Percentiles rank a stretch among this genome's conserved stretches.
These are phyloP conservation scores for Brachionus paranguensis DNA, from an alignment of 1,140 invertebrate species.

Conservation along the genomic window DNA sequence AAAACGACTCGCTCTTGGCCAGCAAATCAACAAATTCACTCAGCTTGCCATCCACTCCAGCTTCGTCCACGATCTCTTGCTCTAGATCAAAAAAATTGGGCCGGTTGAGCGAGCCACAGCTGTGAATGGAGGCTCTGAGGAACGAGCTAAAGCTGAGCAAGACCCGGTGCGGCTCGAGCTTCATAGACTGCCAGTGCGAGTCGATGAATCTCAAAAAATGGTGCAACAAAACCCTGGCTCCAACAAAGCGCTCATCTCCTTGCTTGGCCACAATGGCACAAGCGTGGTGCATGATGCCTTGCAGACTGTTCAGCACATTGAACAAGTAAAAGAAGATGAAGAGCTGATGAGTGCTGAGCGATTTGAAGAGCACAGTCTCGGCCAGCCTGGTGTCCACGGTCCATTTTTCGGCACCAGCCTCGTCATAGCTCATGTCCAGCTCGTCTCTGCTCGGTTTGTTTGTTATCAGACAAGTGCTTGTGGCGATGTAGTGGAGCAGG, in stretches of 20 bases:
- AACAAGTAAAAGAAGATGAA: not conserved
- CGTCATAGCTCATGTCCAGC: not conserved
- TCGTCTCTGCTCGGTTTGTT: not conserved
- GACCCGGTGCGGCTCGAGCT: not conserved
- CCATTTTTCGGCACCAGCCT: not conserved
- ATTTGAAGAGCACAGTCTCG: constrained; percentile 31
- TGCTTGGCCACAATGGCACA: not conserved
- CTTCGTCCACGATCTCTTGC: not conserved
- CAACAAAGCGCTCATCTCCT: not conserved
- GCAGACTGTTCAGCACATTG: not conserved
- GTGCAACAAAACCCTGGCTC: not conserved
- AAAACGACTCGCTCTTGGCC: not conserved
- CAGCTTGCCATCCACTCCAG: not conserved
- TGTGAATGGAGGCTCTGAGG: not conserved
- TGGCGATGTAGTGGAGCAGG: not conserved
- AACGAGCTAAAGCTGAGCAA: not conserved
- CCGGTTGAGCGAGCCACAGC: not conserved
- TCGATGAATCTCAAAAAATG: constrained; percentile 10
- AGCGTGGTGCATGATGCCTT: not conserved
- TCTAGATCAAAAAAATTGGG: constrained; percentile 4
- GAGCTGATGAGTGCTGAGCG: not conserved
- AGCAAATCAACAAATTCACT: not conserved
- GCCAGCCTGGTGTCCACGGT: constrained; percentile 1
- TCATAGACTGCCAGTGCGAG: not conserved
- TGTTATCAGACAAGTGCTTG: not conserved